Conservation (phyloP, 2,888 invertebrate species). For the Barypeithes pellucidus region DNA sequence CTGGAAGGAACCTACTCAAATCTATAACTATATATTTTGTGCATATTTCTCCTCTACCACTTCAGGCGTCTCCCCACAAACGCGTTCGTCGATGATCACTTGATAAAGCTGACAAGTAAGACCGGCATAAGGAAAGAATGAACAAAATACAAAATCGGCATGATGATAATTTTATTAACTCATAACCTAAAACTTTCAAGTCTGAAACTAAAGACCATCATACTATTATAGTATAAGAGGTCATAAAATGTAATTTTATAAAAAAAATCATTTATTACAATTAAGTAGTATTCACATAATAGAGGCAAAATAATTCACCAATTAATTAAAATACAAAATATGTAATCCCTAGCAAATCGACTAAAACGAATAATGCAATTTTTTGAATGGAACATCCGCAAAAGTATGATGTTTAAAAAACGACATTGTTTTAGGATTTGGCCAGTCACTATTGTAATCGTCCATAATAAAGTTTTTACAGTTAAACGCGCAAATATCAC, state of each 20-base stretch:
- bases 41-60: no score
- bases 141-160: neutral
- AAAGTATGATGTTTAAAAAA: neutral
- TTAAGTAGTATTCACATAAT: slow-evolving; percentile 16
- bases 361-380: slow-evolving; percentile 1
- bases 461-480: slow-evolving; percentile 1
- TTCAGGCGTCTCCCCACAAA: no score
- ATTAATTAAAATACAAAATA: neutral
- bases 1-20: no score
- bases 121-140: neutral
- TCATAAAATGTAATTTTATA: slow-evolving; percentile 2
- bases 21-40: no score
- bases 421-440: neutral
- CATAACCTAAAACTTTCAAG: neutral
- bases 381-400: neutral
- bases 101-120: no score
- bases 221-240: neutral
- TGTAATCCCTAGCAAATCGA: neutral
- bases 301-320: slow-evolving; percentile 11
- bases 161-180: slow-evolving; percentile 1
- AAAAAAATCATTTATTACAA: slow-evolving; percentile 14
- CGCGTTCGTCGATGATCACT: no score
- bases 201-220: slow-evolving; percentile 1
- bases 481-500: slow-evolving; percentile 14
- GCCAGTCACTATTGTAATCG: neutral